Evolutionary conservation across 2,113 vertebrate species (phyloP).

Genomic region (Scomber colias): DNA sequence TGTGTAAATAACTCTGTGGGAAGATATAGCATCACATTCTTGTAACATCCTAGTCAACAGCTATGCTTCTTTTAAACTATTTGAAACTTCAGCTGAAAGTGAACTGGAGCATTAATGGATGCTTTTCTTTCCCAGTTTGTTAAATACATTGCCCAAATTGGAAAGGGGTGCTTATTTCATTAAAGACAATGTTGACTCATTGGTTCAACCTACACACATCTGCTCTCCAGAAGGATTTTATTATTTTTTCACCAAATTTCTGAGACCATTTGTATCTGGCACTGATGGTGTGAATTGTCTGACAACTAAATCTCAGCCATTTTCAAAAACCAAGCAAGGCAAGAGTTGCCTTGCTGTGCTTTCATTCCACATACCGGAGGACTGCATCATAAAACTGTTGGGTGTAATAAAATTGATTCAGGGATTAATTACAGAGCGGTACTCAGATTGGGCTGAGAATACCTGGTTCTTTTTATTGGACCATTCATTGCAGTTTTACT

Average conservation of each 20-base stretch:
- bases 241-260: slow-evolving; percentile 44
- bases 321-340: slow-evolving; percentile 22
- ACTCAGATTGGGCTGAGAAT: slow-evolving; percentile 71
- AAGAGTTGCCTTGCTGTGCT: slow-evolving; percentile 32
- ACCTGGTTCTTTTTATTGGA: slow-evolving; percentile 67
- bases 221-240: slow-evolving; percentile 43
- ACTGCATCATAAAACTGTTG: slow-evolving; percentile 66
- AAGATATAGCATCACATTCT: no score
- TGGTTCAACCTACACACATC: slow-evolving; percentile 28
- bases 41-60: no score
- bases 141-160: not conserved
- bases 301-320: slow-evolving; percentile 36
- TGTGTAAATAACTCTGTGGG: no score
- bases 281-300: slow-evolving; percentile 38
- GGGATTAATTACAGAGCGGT: slow-evolving; percentile 76
- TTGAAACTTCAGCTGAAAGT: not conserved
- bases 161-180: not conserved
- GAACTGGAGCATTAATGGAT: no score
- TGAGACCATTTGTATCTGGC: slow-evolving; percentile 40
- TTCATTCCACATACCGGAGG: slow-evolving; percentile 61
- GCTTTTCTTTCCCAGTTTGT: not conserved
- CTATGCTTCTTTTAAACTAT: not conserved
- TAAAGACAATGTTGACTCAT: slow-evolving; percentile 19
- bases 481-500: slow-evolving; percentile 56
- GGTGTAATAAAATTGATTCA: slow-evolving; percentile 74